These are phyloP conservation scores for Diachasma alloeum DNA, from an alignment of 1,140 invertebrate genomes.

Conservation along the genomic window DNA sequence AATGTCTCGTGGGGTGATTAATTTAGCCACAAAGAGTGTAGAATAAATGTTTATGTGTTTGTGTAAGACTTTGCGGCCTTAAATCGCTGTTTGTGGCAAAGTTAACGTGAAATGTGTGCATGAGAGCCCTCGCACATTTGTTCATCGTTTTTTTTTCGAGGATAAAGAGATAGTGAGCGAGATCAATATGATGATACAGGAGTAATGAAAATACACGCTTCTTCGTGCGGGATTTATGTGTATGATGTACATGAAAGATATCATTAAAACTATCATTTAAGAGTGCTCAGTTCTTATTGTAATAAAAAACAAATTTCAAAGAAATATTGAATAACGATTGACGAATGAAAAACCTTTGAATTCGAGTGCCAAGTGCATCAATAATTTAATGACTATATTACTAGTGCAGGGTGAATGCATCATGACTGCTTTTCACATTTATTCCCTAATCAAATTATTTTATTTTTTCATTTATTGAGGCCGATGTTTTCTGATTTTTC, in stretches of 20 bases:
- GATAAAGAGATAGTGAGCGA: slow-evolving; percentile 5
- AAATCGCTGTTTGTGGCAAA: slow-evolving; percentile 34
- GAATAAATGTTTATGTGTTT: slow-evolving; percentile 27
- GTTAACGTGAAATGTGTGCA: background rate
- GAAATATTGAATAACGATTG: background rate
- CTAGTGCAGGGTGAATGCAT: too few species aligned
- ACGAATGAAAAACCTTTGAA: background rate
- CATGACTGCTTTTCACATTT: too few species aligned
- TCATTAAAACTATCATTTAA: slow-evolving; percentile 37
- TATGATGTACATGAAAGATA: slow-evolving; percentile 40
- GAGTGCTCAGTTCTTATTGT: slow-evolving; percentile 30
- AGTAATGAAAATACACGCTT: slow-evolving; percentile 12
- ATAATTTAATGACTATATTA: too few species aligned
- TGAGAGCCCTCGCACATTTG: background rate
- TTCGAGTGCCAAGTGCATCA: slow-evolving; percentile 3
- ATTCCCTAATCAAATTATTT: too few species aligned
- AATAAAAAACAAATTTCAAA: background rate
- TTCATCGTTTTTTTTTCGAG: background rate
- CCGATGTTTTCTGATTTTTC: too few species aligned
- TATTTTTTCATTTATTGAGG: too few species aligned
- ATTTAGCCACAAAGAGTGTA: slow-evolving; percentile 36
- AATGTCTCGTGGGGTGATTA: slow-evolving; percentile 5
- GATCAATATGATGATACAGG: background rate
- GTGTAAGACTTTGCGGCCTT: slow-evolving; percentile 29
- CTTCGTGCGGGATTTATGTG: slow-evolving; percentile 28